Percentiles rank a stretch among this genome's conserved stretches.
These are phyloP conservation scores for Watersipora subatra DNA, from an alignment of 1,140 invertebrate genomes.

Conservation along the genomic window DNA sequence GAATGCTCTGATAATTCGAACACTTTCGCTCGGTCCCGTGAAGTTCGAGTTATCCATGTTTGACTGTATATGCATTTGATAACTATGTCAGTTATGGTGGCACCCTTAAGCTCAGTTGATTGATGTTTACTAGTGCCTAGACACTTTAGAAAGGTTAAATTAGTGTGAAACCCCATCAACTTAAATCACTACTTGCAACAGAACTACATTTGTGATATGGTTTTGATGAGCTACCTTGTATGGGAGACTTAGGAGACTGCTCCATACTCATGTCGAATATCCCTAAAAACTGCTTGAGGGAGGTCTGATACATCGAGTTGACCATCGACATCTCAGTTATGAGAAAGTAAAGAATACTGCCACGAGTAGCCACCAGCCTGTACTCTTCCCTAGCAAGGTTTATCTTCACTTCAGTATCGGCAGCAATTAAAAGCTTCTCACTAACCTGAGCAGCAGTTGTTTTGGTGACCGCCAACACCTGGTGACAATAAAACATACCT, in stretches of 20 bases:
- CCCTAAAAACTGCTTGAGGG: conserved; percentile 79
- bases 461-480: conserved; percentile 71
- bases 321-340: conserved; percentile 95
- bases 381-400: conserved; percentile 85
- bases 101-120: too few relatives aligned
- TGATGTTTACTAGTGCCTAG: conserved; percentile 6
- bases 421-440: conserved; percentile 74
- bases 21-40: too few relatives aligned
- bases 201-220: too few relatives aligned
- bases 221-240: conserved; percentile 2
- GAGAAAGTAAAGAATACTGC: conserved; percentile 84
- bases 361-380: conserved; percentile 72
- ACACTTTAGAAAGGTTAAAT: not conserved
- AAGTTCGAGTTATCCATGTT: too few relatives aligned
- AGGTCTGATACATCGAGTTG: conserved; percentile 92
- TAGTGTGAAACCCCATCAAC: too few relatives aligned
- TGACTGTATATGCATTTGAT: too few relatives aligned
- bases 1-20: too few relatives aligned
- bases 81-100: too few relatives aligned
- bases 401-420: conserved; percentile 82
- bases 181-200: too few relatives aligned
- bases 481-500: conserved; percentile 21
- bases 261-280: conserved; percentile 69
- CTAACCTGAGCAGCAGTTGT: conserved; percentile 83
- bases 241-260: conserved; percentile 43